Conservation (phyloP, 2,113 vertebrate species). For the Oryzias woworae region DNA sequence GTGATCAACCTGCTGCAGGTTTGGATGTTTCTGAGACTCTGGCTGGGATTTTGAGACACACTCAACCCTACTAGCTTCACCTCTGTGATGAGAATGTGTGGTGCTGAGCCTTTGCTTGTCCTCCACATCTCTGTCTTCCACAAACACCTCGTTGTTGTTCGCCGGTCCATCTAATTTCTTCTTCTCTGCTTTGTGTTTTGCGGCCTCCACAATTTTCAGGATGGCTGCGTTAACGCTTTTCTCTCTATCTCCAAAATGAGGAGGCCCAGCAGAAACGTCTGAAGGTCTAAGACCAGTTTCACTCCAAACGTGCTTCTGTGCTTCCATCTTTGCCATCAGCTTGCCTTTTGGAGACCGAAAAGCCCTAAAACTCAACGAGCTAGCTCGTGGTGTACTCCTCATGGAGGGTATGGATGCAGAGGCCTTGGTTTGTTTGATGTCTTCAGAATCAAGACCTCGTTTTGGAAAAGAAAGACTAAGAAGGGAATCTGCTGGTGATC, state of each 20-base stretch:
- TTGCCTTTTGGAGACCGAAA: not conserved
- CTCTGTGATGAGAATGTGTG: constrained; percentile 4
- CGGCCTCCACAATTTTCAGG: not conserved
- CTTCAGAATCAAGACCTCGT: not conserved
- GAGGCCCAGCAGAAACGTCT: not conserved
- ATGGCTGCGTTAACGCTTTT: constrained; percentile 1
- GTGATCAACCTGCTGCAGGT: not conserved
- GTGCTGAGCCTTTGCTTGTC: not conserved
- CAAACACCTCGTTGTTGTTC: constrained; percentile 14
- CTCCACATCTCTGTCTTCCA: constrained; percentile 39
- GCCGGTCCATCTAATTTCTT: not conserved
- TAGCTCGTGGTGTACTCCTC: not conserved
- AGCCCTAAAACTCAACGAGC: not conserved
- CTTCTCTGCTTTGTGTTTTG: constrained; percentile 1
- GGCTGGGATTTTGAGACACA: constrained; percentile 4
- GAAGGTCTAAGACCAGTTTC: not conserved
- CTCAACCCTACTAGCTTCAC: not conserved
- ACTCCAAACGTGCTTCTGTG: not conserved
- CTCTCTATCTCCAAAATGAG: not conserved
- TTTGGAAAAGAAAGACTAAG: not conserved
- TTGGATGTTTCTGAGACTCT: not conserved
- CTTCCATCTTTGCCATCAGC: not conserved
- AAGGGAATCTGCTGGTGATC: not conserved
- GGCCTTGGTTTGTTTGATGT: constrained; percentile 16
- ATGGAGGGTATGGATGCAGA: not conserved